Conservation (phyloP, 2,113 vertebrate species). For the Deroptyus accipitrinus region DNA sequence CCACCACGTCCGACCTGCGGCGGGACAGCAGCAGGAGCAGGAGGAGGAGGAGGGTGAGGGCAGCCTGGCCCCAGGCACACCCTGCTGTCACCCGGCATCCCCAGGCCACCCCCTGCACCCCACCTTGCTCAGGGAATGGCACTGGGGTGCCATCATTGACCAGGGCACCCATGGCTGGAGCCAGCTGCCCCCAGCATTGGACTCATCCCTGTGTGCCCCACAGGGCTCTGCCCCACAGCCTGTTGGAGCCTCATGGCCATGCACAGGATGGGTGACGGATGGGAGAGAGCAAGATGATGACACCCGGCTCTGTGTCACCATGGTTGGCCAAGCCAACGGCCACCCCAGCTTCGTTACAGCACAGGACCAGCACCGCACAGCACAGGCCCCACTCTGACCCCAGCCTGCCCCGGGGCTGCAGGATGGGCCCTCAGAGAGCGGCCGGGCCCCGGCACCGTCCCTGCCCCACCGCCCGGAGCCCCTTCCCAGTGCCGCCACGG, state of each 20-base stretch:
- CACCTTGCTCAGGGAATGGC: accelerated
- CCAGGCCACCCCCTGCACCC: not conserved
- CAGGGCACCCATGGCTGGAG: accelerated
- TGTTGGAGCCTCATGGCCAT: not conserved
- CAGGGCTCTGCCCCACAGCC: not conserved
- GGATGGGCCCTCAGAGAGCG: accelerated
- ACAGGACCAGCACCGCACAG: accelerated
- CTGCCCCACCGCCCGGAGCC: accelerated
- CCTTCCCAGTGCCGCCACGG: accelerated
- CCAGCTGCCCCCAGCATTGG: not conserved
- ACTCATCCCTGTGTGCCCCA: not conserved
- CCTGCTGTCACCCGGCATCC: accelerated
- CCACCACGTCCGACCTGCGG: constrained; percentile 86
- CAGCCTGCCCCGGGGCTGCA: not conserved
- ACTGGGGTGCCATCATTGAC: not conserved
- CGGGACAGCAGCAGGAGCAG: not conserved
- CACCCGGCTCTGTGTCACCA: not conserved
- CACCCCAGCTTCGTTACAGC: accelerated
- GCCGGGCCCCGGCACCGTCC: not conserved
- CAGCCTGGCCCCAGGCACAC: accelerated
- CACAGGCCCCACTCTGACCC: not conserved
- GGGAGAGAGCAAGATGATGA: not conserved
- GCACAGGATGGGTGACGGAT: too few relatives aligned
- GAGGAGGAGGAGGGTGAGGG: not conserved
- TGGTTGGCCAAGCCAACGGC: accelerated